phyloP scores from a whole-genome alignment of 2,797 vertebrate species.

The Propithecus deckenii region DNA sequence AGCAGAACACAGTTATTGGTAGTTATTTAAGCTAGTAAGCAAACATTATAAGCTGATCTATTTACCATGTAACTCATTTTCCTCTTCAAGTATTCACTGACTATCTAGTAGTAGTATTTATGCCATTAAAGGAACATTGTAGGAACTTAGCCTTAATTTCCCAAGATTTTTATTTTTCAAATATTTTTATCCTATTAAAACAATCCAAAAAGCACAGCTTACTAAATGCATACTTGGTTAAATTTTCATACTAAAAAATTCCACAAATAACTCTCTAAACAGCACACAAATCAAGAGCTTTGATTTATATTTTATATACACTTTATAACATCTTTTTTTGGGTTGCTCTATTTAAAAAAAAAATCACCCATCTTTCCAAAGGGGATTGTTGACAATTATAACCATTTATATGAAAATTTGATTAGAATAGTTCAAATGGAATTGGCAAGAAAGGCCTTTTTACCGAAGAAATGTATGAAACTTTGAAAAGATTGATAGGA shows the following conservation, averaged over 20 bases:
- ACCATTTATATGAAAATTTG: constrained; percentile 55
- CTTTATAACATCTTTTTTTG: not conserved
- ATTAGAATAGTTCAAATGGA: constrained; percentile 64
- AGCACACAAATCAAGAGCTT: not conserved
- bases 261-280: not conserved
- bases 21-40: constrained; percentile 38
- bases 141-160: not conserved
- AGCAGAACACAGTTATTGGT: constrained; percentile 36
- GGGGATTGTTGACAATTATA: constrained; percentile 51
- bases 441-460: constrained; percentile 70
- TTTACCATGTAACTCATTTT: constrained; percentile 43
- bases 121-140: not conserved
- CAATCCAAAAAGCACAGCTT: not conserved
- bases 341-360: not conserved
- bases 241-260: constrained; percentile 33
- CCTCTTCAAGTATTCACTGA: not conserved
- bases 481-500: constrained; percentile 65
- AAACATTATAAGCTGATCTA: constrained; percentile 51
- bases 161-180: not conserved
- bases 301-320: constrained; percentile 27
- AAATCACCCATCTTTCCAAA: not conserved
- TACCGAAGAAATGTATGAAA: constrained; percentile 46
- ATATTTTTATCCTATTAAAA: not conserved
- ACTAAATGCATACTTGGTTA: not conserved
- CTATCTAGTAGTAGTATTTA: not conserved